phyloP scores from a whole-genome alignment of 2,113 vertebrate genomes.

The Emydocephalus ijimae region DNA sequence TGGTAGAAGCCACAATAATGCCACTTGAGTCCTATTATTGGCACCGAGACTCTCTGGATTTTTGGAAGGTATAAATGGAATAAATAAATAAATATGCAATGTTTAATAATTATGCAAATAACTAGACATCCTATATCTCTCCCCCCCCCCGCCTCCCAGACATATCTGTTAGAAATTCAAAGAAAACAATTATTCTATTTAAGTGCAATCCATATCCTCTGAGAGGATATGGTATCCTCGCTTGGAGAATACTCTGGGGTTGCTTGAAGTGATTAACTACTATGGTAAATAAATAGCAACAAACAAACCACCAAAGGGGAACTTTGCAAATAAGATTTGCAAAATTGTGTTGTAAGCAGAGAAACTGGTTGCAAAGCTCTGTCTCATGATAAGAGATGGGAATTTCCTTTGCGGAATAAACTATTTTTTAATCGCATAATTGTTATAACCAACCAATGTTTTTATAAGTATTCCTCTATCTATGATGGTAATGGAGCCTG shows the following conservation, averaged over 20 bases:
- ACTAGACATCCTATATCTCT: neutral
- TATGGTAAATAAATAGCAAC: neutral
- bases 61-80: neutral
- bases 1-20: neutral
- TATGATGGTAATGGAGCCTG: no score
- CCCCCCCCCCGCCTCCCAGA: neutral
- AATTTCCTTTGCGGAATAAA: neutral
- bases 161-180: neutral
- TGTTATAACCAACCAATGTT: neutral
- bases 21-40: neutral
- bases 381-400: neutral
- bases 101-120: neutral
- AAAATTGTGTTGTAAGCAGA: constrained; percentile 1
- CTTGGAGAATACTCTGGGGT: neutral
- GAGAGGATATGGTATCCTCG: no score
- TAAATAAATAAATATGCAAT: neutral
- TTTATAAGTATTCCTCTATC: no score
- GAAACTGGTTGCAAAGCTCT: neutral
- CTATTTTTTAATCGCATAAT: neutral
- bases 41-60: neutral
- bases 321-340: neutral
- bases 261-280: neutral
- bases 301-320: neutral
- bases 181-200: neutral
- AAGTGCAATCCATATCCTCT: neutral